Evolutionary conservation across 2,113 vertebrate species (phyloP), one percentile per base, ranked within the genome.

Genomic region (Caranx melampygus): DNA sequence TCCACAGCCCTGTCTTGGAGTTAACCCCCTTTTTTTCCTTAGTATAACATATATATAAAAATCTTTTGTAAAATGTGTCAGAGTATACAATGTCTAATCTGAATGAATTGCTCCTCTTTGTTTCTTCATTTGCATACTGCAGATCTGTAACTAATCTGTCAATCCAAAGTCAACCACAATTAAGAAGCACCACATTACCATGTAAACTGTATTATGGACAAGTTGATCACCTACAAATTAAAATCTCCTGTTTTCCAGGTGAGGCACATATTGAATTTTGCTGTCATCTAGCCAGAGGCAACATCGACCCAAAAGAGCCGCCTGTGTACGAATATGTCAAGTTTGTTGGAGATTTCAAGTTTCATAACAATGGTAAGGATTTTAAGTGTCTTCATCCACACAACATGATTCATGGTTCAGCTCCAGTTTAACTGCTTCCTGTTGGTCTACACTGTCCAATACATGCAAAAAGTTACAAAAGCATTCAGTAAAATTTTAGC

Each of bases 241-340:
- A 37, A 45, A 51, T 83, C 44, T 77, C 40, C 72, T 76, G 26
- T 83, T 90, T 82, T 42, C 92, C 87, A 98, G 96, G 82, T 18
- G 96, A 96, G 87, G 94, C 92, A 33, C 96, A 96, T 82, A 90
- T 97, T 83, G 96, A 98, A 69, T 99, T 99, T 92, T 98, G 95
- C 90, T 99, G 98, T 93, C 96, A 98, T 93, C 93, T 99, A 88
- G 96, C 94, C 88, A 95, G 96, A 95, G 95, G 96, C 83, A 95
- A 95, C 76, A 88, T 94, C 68, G 91, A 96, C 81, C 92, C 92
- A 47, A 94, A 93, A 85, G 94, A 94, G 33, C 88, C 80, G 2
- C 87, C 95, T 81, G 93, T 91, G 7, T 99, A 97, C 21, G 97
- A 99, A 90, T 95, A 96, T 81, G 97, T 96, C 80, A 99, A 97